Conservation (phyloP, 1,140 invertebrate species). For the Macrosteles quadrilineatus region DNA sequence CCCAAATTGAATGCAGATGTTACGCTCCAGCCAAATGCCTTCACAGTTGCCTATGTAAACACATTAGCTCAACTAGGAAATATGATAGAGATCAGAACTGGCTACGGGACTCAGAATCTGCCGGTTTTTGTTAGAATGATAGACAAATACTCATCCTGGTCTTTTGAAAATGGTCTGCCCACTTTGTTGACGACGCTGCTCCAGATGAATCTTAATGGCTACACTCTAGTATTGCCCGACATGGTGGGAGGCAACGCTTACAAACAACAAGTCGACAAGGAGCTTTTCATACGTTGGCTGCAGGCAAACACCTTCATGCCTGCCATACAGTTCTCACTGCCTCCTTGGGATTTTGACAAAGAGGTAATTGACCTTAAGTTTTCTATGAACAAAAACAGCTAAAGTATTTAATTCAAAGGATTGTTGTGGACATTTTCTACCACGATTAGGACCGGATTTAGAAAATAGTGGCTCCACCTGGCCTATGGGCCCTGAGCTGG, state of each 20-base stretch:
- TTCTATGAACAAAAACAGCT: too few species aligned
- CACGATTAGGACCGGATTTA: too few species aligned
- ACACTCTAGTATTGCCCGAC: conserved; percentile 83
- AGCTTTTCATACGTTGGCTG: conserved; percentile 90
- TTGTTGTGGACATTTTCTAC: too few species aligned
- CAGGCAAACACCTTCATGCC: conserved; percentile 87
- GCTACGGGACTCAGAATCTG: conserved; percentile 68
- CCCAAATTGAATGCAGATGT: conserved; percentile 36
- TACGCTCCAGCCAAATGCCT: conserved; percentile 35
- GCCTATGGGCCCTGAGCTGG: too few species aligned
- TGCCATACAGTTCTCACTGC: conserved; percentile 81
- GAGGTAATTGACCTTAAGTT: too few species aligned
- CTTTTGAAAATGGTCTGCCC: conserved; percentile 71
- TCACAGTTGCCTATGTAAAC: conserved; percentile 37
- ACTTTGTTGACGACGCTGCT: conserved; percentile 79
- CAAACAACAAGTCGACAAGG: conserved; percentile 59
- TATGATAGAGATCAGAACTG: conserved; percentile 48
- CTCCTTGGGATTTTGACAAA: conserved; percentile 83
- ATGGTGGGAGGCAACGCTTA: conserved; percentile 92
- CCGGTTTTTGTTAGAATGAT: conserved; percentile 86
- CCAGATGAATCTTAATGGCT: conserved; percentile 81
- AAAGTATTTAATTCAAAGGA: too few species aligned
- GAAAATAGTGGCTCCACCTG: too few species aligned
- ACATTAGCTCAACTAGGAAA: conserved; percentile 35
- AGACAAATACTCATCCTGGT: conserved; percentile 82